A percentile compares a stretch with the other conserved stretches of the same genome.
phyloP scores from a whole-genome alignment of 2,888 invertebrate species.

The Idaea biselata region DNA sequence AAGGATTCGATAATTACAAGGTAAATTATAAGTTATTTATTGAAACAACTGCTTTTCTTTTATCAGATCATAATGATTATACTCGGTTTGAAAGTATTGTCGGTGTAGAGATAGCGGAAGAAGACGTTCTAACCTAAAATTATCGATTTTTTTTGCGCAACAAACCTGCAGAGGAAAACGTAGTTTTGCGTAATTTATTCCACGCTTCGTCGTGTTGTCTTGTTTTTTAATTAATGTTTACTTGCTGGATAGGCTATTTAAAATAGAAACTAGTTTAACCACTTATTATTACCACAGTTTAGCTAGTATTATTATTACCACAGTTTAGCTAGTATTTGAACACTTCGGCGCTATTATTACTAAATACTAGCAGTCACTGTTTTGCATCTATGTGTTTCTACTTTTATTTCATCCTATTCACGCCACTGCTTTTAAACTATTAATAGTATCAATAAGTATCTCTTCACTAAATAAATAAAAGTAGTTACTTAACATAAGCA shows the following conservation, averaged over 20 bases:
- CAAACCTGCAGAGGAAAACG: conserved; percentile 8
- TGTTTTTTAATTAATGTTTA: neutral
- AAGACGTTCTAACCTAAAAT: conserved; percentile 41
- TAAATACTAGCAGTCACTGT: no score
- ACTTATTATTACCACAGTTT: neutral
- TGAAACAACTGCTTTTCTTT: neutral
- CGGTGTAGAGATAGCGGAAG: neutral
- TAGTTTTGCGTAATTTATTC: conserved; percentile 12
- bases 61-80: neutral
- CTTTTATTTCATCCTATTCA: no score
- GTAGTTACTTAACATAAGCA: no score
- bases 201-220: conserved; percentile 13
- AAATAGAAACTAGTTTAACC: neutral
- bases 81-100: neutral
- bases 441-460: no score
- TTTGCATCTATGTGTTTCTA: neutral
- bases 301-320: neutral
- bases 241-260: neutral
- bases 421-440: no score
- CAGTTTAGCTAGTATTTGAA: no score
- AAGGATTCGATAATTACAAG: conserved; percentile 97
- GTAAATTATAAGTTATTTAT: conserved; percentile 54
- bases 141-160: conserved; percentile 53
- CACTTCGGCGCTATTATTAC: neutral
- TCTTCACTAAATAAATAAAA: no score